Evolutionary conservation across 92 coral and sea anemone species (phyloP).

Genomic region (Epizoanthus scotinus): DNA sequence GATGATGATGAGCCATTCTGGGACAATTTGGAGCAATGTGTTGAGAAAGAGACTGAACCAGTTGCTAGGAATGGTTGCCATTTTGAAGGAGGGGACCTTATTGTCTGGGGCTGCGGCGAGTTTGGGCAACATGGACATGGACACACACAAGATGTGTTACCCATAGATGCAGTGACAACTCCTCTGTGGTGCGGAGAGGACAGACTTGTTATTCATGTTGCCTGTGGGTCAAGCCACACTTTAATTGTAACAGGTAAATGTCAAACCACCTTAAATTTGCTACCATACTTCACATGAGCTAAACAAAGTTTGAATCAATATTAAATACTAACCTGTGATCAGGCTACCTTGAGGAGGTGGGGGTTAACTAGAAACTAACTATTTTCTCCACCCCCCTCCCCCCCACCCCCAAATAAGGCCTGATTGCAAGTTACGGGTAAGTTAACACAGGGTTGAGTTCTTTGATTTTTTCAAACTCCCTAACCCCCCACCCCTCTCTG

Average conservation of each 20-base stretch:
- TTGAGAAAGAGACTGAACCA: neutral
- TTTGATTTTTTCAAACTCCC: no score
- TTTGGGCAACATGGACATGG: slow-evolving; percentile 99
- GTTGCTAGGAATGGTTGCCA: neutral
- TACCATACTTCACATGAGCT: no score
- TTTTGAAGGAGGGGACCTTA: slow-evolving; percentile 58
- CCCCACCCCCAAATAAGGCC: no score
- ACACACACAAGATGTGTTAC: slow-evolving; percentile 61
- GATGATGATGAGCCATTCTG: neutral
- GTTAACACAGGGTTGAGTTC: no score
- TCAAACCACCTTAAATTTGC: neutral
- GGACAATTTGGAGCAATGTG: neutral
- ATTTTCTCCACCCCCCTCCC: no score
- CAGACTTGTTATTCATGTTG: slow-evolving; percentile 62
- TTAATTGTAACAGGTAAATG: slow-evolving; percentile 79
- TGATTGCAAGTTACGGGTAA: no score
- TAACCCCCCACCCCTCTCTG: no score
- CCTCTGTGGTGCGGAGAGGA: slow-evolving; percentile 77
- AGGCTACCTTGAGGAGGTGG: no score
- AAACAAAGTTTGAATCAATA: no score
- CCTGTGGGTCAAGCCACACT: slow-evolving; percentile 97
- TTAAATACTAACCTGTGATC: no score
- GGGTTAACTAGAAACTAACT: no score
- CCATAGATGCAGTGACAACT: slow-evolving; percentile 49
- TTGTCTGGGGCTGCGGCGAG: slow-evolving; percentile 99